A percentile compares a stretch with the other conserved stretches of the same genome.
Conservation (phyloP, 53 echinoderm and acorn worm species). For the Luidia sarsii region DNA sequence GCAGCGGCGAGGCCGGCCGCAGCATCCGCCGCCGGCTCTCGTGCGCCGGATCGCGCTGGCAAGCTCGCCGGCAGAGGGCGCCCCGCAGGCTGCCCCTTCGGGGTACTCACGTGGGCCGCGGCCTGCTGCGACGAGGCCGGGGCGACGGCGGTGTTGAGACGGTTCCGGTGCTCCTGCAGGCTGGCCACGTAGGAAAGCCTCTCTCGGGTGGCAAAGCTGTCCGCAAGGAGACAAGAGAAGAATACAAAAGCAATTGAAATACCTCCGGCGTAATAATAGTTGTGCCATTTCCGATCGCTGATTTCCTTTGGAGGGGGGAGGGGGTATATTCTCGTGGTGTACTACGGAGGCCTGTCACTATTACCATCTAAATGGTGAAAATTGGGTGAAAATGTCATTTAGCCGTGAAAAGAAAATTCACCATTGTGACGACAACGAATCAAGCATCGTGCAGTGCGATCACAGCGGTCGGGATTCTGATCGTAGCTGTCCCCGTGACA, state of each 20-base stretch:
- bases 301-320: too few relatives aligned
- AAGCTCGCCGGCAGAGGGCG: constrained; percentile 7
- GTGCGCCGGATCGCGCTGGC: background rate
- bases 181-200: constrained; percentile 26
- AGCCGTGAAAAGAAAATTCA: too few relatives aligned
- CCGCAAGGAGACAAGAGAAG: background rate
- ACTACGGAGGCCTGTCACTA: too few relatives aligned
- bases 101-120: background rate
- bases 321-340: too few relatives aligned
- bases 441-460: too few relatives aligned
- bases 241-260: background rate
- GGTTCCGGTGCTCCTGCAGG: constrained; percentile 19
- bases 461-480: too few relatives aligned
- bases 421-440: too few relatives aligned
- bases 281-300: too few relatives aligned
- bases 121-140: background rate
- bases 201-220: constrained; percentile 33
- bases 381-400: too few relatives aligned
- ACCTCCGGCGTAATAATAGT: too few relatives aligned
- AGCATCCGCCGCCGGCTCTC: background rate
- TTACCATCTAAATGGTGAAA: too few relatives aligned
- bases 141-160: background rate
- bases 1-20: background rate
- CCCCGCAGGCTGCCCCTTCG: background rate
- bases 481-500: too few relatives aligned